Base-by-base conservation (phyloP, 2,797 vertebrate genomes). In the Poeciliopsis paucimaculata region DNA sequence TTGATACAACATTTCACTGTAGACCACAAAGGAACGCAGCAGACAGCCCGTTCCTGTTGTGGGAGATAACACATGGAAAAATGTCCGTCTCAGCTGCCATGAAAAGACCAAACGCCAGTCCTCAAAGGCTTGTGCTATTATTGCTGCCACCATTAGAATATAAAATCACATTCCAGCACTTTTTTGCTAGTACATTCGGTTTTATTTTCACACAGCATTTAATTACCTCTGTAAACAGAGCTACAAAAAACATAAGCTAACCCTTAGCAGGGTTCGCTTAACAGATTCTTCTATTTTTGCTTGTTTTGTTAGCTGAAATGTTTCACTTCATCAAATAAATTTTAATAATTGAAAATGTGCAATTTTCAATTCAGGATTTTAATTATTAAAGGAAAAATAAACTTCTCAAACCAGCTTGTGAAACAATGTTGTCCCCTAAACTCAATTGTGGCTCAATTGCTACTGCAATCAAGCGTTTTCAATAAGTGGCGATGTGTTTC, bases 1-100 rank as follows among this genome's bases (percentile, higher is more conserved):
- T 92, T 88, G 88, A 93, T 90, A 91, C 91, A 88, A 85, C 90
- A 91, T 90, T 93, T 94, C 90, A 90, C 80, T 72, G 83, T 84
- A 43, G 85, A 89, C 86, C 87, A 84, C 87, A 89, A 81, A 86
- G 81, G 80, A 87, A 75, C 83, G 43, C 77, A 15, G 75, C 81
- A 80, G 84, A 88, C 77, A 4, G 41, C 2, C 72, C 43, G 62
- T 55, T 86, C 75, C 88, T 92, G 91, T 81, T 78, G 82, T 53
- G 75, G 68, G 75, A 91, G 91, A 93, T 89, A 91, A 88, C 79
- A 36, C 45, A 8, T 2, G 2, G 75, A 82, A 90, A 82, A 86
- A 76, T 80, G 80, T 86, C 81, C 26, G 73, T 86, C 85, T 85
- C 70, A 77, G 83, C 90, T 83, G 79, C 82, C 80, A 82, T 26